These are phyloP conservation scores for Dipodomys spectabilis DNA, from an alignment of 2,113 vertebrate genomes.

Conservation along the genomic window DNA sequence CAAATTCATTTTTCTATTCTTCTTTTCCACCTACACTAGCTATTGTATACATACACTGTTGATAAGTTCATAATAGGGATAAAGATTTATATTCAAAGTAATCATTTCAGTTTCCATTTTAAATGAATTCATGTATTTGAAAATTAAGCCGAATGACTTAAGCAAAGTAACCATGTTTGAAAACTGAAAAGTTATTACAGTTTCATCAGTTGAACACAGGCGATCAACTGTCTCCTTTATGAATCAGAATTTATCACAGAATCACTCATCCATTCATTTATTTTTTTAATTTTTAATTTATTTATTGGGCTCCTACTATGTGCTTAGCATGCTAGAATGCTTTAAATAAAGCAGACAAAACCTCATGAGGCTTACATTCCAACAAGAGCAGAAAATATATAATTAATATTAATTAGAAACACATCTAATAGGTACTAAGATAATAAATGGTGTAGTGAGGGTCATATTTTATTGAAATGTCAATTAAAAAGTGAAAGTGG, in stretches of 20 bases:
- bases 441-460: neutral
- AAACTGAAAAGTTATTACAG: neutral
- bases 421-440: neutral
- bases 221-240: neutral
- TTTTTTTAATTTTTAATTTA: neutral
- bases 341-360: neutral
- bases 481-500: neutral
- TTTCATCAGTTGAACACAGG: neutral
- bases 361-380: neutral
- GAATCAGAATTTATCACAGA: neutral
- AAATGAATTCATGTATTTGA: neutral
- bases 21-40: neutral
- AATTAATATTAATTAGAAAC: neutral
- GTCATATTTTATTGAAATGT: neutral
- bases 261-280: neutral
- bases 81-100: neutral
- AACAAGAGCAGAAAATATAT: neutral
- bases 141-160: neutral
- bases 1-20: too few relatives aligned
- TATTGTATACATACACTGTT: neutral
- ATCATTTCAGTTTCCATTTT: slow-evolving; percentile 5
- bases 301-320: too few relatives aligned
- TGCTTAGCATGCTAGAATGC: neutral
- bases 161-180: neutral
- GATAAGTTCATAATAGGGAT: neutral